Base-by-base conservation (phyloP, 1,140 invertebrate species). In the Zaprionus lachaisei region DNA sequence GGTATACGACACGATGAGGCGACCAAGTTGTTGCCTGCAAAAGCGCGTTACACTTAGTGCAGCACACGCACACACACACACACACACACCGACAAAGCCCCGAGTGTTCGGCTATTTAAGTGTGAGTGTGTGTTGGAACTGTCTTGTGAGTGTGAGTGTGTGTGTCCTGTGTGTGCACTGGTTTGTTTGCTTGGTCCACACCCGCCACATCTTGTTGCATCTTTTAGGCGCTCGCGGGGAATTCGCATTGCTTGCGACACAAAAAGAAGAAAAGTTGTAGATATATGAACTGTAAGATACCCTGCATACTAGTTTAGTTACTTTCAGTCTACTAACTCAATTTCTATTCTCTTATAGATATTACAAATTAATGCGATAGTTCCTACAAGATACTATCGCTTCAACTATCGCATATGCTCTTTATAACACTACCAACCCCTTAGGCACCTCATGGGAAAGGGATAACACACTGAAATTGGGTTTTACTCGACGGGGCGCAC, bases 181-280 rank as follows among this genome's bases (percentile, higher is more conserved):
- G 84, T 80, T 83, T 79, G 84, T 83, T 89, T 87, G 82, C 80
- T 80, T 65, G 72, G 66, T 73, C 73, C 62, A 60, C 77, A 49
- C 70, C 64, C 67, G 77, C 79, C 67, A 61, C 80, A 84, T 89
- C 85, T 85, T 90, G 81, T 89, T 89, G 85, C 85, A 90, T 89
- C 86, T 82, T 89, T 81, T 56, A 62, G 82, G 75, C 66, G 85
- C 85, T 80, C 56, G 85, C 70, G 81, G 81, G 81, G 56, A 75
- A 74, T 76, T 56, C 65, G 60, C 74, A 72, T 73, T 64, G 41
- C 41, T 72, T 65, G 61, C 38, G 65, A 80, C 51, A 77, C 58
- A 81, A 81, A 34, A 34, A 34, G 9, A 3, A 11, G 31, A 9
- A 9, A 34, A 34, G 2, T 34, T 34, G 0, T 3, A 56, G 24